phyloP scores from a whole-genome alignment of 1,140 invertebrate species.

The Rhynchophorus ferrugineus region DNA sequence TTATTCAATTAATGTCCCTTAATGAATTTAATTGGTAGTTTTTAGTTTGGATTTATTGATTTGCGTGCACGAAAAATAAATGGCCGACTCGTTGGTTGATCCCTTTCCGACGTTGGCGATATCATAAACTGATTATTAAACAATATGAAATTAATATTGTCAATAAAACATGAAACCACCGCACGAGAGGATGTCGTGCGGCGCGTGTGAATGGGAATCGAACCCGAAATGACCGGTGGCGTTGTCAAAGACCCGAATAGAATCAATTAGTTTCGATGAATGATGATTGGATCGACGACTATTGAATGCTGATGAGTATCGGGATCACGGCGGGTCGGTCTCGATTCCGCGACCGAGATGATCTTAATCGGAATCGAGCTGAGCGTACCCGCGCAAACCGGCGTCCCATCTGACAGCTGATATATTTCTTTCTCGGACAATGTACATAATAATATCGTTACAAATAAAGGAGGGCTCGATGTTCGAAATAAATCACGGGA shows the following conservation, averaged over 20 bases:
- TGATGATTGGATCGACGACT: conserved; percentile 18
- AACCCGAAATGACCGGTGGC: neutral
- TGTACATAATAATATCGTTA: conserved; percentile 28
- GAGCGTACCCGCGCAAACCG: neutral
- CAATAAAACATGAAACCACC: too few species aligned
- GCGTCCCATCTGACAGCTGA: conserved; percentile 24
- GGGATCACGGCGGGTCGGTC: conserved; percentile 21
- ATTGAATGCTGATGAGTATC: conserved; percentile 25
- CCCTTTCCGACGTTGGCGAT: too few species aligned
- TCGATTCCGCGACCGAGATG: conserved; percentile 14
- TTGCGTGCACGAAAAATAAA: too few species aligned
- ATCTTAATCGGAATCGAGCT: conserved; percentile 18
- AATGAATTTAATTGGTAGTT: too few species aligned
- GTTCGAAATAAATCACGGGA: conserved; percentile 25
- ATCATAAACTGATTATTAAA: too few species aligned
- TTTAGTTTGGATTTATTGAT: too few species aligned
- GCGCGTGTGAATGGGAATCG: conserved; percentile 22
- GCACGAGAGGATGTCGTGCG: too few species aligned
- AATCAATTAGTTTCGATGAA: conserved; percentile 25
- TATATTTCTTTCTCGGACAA: conserved; percentile 26
- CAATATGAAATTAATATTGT: too few species aligned
- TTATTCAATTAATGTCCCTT: too few species aligned
- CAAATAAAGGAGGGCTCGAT: conserved; percentile 20
- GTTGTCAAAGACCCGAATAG: conserved; percentile 22
- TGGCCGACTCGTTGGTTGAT: too few species aligned